Evolutionary conservation across 2,797 vertebrate genomes (phyloP), one percentile per base, ranked within the genome.

Genomic region (Notoglanidium macrostoma): DNA sequence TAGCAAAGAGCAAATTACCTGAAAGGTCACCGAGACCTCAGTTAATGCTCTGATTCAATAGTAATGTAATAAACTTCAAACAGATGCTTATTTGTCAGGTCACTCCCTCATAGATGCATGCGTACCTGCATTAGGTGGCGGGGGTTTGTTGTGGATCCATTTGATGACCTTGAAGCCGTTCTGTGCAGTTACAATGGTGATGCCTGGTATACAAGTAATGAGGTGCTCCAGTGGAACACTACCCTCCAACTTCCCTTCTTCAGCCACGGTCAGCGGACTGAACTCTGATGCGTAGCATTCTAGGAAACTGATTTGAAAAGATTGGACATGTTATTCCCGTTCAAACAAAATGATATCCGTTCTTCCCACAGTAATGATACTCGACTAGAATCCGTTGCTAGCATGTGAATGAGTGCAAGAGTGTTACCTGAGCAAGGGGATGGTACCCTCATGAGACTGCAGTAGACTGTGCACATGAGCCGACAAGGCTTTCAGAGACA

Each of bases 81-180:
- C 19, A 23, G 54, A 72, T 12, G 19, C 44, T 32, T 46, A n/a
- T n/a, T 32, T 67, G 29, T 32, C 70, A 32, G 0, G 29, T n/a
- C 35, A 44, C 40, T 81, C 55, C 15, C n/a, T 54, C 46, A 14
- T 15, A 21, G 12, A 49, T 8, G 55, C 4, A 79, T 23, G 40
- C 40, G 11, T 93, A 99, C 98, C 98, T 85, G 96, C 92, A 88
- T 96, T 97, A 63, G 96, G 95, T 51, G 94, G 95, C 0, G 98
- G 97, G 26, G 98, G 98, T 90, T 98, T 99, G 94, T 99, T 99
- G 92, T 99, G 97, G 93, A 98, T 97, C 98, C 98, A 99, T 90
- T 98, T 99, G 79, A 99, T 96, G 89, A 99, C 96, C 94, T 99
- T 99, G 93, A 98, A 96, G 26, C 98, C 98, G 54, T 98, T 99